Conservation (phyloP, 2,888 invertebrate genomes). For the Nephrotoma appendiculata region DNA sequence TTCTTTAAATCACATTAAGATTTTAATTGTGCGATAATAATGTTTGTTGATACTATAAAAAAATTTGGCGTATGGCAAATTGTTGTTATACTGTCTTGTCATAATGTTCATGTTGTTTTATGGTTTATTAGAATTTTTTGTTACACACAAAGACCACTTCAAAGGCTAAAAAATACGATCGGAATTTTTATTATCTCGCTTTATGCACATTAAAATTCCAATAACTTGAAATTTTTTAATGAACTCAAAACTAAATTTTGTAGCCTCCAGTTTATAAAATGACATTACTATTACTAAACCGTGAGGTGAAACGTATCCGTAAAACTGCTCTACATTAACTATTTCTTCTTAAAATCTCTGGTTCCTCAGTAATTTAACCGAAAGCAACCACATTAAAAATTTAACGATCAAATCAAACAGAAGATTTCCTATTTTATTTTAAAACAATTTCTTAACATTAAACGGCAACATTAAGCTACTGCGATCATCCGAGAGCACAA, state of each 20-base stretch:
- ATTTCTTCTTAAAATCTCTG: too few relatives aligned
- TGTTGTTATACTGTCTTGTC: neutral
- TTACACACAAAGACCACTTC: too few relatives aligned
- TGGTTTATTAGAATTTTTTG: neutral
- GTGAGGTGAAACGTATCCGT: too few relatives aligned
- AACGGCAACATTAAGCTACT: neutral
- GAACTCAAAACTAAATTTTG: neutral
- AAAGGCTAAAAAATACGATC: too few relatives aligned
- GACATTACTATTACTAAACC: too few relatives aligned
- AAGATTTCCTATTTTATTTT: neutral
- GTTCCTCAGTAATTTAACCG: too few relatives aligned
- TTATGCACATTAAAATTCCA: too few relatives aligned
- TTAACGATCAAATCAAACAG: neutral
- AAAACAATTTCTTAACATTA: neutral
- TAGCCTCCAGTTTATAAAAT: too few relatives aligned
- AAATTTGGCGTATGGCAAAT: neutral
- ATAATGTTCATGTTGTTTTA: neutral
- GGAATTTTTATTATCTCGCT: too few relatives aligned
- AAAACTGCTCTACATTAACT: too few relatives aligned
- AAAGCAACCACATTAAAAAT: too few relatives aligned
- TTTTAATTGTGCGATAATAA: neutral
- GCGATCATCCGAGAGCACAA: neutral
- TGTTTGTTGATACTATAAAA: neutral
- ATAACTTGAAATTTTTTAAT: neutral
- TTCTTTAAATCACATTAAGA: neutral